Percentiles rank a stretch among this genome's conserved stretches.
Evolutionary conservation across 2,888 invertebrate genomes (phyloP).

Genomic region (Apocheima hispidaria): DNA sequence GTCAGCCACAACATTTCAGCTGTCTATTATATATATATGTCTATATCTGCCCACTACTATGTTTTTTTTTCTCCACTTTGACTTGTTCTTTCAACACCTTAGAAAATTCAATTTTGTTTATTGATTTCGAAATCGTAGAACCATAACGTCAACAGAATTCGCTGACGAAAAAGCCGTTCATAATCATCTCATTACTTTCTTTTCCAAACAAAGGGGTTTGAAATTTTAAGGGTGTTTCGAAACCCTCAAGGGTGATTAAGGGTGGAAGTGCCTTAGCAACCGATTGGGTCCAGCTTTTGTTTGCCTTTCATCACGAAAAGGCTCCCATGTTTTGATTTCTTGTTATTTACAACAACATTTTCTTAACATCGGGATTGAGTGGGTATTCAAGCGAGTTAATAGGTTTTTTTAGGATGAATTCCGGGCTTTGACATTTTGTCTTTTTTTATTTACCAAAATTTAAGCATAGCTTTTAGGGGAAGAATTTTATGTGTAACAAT

Average conservation of each 20-base stretch:
- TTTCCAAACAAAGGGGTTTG: constrained; percentile 28
- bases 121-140: not conserved
- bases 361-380: not conserved
- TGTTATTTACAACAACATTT: constrained; percentile 21
- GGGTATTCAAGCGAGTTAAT: not conserved
- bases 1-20: too few relatives aligned
- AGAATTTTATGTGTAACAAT: not conserved
- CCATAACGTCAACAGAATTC: constrained; percentile 8
- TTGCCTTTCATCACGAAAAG: constrained; percentile 34
- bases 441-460: not conserved
- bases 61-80: too few relatives aligned
- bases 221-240: constrained; percentile 34
- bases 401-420: not conserved
- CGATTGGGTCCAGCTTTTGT: constrained; percentile 34
- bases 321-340: constrained; percentile 28
- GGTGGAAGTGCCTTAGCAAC: constrained; percentile 25
- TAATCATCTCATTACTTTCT: constrained; percentile 37
- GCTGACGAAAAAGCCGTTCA: constrained; percentile 25
- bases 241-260: constrained; percentile 27
- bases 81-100: not conserved
- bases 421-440: not conserved
- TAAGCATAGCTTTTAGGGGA: not conserved
- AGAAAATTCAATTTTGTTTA: not conserved
- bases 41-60: too few relatives aligned
- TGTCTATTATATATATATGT: too few relatives aligned